Percentiles rank a stretch among this genome's conserved stretches.
These are phyloP conservation scores for Pocillopora damicornis DNA, from an alignment of 64 coral and sea anemone genomes.

Conservation along the genomic window DNA sequence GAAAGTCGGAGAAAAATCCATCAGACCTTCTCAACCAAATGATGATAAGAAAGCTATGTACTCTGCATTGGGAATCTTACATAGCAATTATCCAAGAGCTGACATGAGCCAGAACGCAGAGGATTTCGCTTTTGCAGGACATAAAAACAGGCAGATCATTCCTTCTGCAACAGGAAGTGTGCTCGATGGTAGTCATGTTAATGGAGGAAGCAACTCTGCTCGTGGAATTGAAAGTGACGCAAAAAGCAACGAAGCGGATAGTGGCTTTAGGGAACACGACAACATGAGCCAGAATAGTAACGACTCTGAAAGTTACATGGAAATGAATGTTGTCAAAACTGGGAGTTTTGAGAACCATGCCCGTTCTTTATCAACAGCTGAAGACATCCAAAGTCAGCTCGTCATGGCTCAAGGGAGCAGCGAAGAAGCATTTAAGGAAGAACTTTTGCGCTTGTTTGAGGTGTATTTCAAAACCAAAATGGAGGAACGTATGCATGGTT, in stretches of 20 bases:
- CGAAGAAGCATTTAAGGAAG: conserved; percentile 63
- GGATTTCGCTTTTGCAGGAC: background rate
- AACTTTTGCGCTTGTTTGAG: conserved; percentile 74
- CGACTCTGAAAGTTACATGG: background rate
- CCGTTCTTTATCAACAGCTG: background rate
- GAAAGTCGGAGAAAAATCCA: no score
- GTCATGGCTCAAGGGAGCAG: background rate
- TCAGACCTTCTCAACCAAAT: no score
- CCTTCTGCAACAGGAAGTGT: background rate
- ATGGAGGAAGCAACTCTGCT: background rate
- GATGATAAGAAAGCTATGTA: no score
- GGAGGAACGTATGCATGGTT: conserved; percentile 45
- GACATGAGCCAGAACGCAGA: background rate
- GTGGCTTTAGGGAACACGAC: background rate
- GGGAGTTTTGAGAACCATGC: background rate
- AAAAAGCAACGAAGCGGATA: background rate
- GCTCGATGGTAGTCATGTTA: background rate
- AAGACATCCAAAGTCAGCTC: background rate
- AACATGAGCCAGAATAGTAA: background rate
- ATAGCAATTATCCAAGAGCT: no score
- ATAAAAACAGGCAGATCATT: background rate
- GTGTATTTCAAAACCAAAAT: conserved; percentile 74
- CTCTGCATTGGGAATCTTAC: no score
- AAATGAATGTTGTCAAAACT: background rate
- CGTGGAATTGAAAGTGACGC: background rate